Evolutionary conservation across 2,797 vertebrate species (phyloP).

Genomic region (Naso thynnoides): DNA sequence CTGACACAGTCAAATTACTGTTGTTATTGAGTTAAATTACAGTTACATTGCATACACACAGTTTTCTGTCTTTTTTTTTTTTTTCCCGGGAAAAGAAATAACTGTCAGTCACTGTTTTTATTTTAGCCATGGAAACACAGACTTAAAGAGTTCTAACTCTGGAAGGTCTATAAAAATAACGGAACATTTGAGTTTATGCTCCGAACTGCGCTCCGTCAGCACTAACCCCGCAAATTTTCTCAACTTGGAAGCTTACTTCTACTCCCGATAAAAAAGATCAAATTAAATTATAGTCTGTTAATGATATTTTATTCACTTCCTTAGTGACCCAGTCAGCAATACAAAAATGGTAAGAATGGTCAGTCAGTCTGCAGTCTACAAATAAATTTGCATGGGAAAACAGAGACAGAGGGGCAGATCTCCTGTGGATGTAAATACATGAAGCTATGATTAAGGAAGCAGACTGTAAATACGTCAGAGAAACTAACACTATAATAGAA

Average conservation of each 20-base stretch:
- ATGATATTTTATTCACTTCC: neutral
- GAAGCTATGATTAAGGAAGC: neutral
- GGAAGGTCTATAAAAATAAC: conserved; percentile 47
- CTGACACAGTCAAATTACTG: conserved; percentile 16
- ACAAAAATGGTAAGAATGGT: neutral
- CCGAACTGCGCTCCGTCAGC: conserved; percentile 30
- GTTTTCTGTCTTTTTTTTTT: neutral
- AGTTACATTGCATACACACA: conserved; percentile 23
- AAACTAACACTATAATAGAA: neutral
- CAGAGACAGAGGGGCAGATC: neutral
- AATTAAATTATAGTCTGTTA: neutral
- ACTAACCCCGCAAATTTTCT: conserved; percentile 2
- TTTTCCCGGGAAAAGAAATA: conserved; percentile 21
- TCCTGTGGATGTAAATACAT: conserved; percentile 4
- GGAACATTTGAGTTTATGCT: conserved; percentile 50
- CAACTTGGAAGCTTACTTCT: no score
- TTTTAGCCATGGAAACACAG: conserved; percentile 52
- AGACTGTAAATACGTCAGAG: neutral
- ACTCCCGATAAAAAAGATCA: neutral
- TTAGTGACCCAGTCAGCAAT: neutral
- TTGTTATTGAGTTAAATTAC: conserved; percentile 31
- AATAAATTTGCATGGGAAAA: neutral
- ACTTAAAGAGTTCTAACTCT: conserved; percentile 34
- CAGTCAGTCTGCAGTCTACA: neutral
- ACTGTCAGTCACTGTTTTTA: conserved; percentile 35